These are phyloP conservation scores for Sebastes oblongus DNA, from an alignment of 2,797 vertebrate genomes.

Conservation along the genomic window DNA sequence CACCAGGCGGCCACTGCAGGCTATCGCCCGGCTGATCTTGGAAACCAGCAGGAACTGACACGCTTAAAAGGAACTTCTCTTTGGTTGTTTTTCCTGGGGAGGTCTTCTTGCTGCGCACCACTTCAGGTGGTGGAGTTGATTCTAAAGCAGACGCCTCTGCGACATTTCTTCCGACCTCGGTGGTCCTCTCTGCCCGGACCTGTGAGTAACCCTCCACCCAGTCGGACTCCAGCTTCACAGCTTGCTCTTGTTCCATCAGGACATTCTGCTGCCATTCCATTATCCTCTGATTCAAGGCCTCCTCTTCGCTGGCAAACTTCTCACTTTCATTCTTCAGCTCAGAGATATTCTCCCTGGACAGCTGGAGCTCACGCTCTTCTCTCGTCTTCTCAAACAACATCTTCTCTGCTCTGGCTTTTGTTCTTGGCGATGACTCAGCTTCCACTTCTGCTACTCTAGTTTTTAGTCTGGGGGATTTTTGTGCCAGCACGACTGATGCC, in stretches of 20 bases:
- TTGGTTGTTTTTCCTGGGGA: constrained; percentile 30
- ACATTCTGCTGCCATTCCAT: constrained; percentile 86
- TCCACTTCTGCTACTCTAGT: constrained; percentile 16
- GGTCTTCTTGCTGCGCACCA: constrained; percentile 1
- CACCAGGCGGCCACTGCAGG: constrained; percentile 37
- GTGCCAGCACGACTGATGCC: not conserved
- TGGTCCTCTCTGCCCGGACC: constrained; percentile 5
- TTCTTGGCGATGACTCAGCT: constrained; percentile 19
- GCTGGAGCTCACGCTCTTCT: constrained; percentile 74
- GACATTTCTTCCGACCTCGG: constrained; percentile 11
- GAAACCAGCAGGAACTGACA: constrained; percentile 20
- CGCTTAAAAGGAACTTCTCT: constrained; percentile 47
- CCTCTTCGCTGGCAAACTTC: constrained; percentile 78
- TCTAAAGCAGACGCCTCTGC: constrained; percentile 9
- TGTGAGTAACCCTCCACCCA: constrained; percentile 58
- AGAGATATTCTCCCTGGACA: constrained; percentile 81
- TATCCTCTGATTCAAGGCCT: constrained; percentile 81
- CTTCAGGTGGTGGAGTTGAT: constrained; percentile 15
- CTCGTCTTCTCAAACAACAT: constrained; percentile 65
- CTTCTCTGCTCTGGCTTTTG: constrained; percentile 50
- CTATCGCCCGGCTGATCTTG: constrained; percentile 36
- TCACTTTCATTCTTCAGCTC: constrained; percentile 79
- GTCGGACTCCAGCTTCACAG: constrained; percentile 50
- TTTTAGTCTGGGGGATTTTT: constrained; percentile 37
- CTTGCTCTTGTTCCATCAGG: constrained; percentile 75